Conservation (phyloP, 2,113 vertebrate species). For the Pseudolaguvia tuberculata region DNA sequence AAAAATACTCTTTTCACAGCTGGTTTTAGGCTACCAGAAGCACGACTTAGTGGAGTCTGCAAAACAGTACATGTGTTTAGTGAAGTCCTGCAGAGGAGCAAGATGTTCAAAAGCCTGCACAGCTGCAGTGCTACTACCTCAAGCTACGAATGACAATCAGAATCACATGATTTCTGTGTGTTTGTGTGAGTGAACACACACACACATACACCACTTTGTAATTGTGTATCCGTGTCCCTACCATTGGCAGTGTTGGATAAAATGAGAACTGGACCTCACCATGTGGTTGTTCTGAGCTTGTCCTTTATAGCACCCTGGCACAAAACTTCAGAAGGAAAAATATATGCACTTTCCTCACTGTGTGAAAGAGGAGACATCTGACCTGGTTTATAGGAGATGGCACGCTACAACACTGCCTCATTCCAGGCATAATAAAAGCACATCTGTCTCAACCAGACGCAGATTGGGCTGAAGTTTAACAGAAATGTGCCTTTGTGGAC, state of each 20-base stretch:
- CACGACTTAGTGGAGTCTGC: not conserved
- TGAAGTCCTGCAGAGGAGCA: conserved; percentile 31
- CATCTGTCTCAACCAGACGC: conserved; percentile 43
- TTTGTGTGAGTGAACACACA: not conserved
- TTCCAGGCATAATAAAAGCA: conserved; percentile 47
- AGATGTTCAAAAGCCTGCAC: conserved; percentile 20
- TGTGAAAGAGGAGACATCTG: conserved; percentile 24
- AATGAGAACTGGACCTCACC: conserved; percentile 24
- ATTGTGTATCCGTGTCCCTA: conserved; percentile 8
- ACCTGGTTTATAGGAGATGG: conserved; percentile 35
- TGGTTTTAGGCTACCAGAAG: conserved; percentile 17
- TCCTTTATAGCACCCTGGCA: conserved; percentile 40
- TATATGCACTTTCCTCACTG: not conserved
- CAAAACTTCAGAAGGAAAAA: conserved; percentile 31
- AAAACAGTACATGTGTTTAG: conserved; percentile 29
- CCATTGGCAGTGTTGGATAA: conserved; percentile 11
- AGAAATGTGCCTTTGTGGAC: not conserved
- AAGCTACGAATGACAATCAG: conserved; percentile 22
- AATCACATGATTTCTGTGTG: conserved; percentile 6
- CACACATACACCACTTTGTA: not conserved
- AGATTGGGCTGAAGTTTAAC: conserved; percentile 3
- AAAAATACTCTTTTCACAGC: conserved; percentile 1
- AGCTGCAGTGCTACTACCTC: conserved; percentile 16
- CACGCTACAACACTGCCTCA: conserved; percentile 19
- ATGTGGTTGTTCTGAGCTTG: conserved; percentile 33